These are phyloP conservation scores for Equus quagga DNA, from an alignment of 2,113 vertebrate genomes.

Conservation along the genomic window DNA sequence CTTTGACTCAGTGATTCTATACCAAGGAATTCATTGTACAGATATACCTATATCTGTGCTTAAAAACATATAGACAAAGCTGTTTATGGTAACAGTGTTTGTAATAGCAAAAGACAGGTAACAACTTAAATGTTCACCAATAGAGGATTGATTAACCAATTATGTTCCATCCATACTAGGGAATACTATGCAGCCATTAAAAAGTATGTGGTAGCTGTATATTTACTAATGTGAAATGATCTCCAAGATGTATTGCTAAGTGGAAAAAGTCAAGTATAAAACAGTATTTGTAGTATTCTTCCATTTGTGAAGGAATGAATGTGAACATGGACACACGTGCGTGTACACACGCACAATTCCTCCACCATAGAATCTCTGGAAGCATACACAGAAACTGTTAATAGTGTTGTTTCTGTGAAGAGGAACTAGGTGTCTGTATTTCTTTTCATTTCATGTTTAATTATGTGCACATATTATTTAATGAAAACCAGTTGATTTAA, in stretches of 20 bases:
- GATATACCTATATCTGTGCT: neutral
- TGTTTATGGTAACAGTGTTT: neutral
- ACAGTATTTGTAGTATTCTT: neutral
- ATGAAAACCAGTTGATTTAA: constrained; percentile 18
- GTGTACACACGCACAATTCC: neutral
- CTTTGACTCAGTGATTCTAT: neutral
- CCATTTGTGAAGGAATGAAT: neutral
- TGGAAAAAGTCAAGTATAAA: neutral
- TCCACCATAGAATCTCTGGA: neutral
- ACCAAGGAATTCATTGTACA: neutral
- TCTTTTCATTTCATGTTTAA: constrained; percentile 26
- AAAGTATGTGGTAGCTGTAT: neutral
- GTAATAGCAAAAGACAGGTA: constrained; percentile 17
- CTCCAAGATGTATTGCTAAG: neutral
- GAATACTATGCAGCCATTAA: neutral
- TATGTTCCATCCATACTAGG: neutral
- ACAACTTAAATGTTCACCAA: neutral
- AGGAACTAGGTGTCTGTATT: neutral
- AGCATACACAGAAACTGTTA: neutral
- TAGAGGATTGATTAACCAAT: neutral
- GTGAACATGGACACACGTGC: neutral
- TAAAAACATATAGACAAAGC: neutral
- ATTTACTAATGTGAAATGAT: neutral
- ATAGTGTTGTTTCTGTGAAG: constrained; percentile 5
- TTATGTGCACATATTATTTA: constrained; percentile 12